Evolutionary conservation across 2,113 vertebrate genomes (phyloP).

Genomic region (Rhinoptilus africanus): DNA sequence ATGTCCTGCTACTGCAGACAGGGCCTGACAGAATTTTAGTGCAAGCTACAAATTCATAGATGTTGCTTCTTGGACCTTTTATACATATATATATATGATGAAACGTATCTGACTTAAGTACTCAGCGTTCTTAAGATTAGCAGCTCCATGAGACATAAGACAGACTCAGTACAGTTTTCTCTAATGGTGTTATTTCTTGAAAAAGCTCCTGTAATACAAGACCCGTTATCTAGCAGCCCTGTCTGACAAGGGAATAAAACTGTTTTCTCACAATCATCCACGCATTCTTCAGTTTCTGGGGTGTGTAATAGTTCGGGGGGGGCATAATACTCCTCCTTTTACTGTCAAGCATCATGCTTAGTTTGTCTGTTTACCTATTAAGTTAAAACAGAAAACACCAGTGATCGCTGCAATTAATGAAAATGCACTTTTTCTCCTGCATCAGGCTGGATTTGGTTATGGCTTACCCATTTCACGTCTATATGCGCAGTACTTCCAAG

Average conservation of each 20-base stretch:
- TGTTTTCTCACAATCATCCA: not conserved
- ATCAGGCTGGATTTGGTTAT: constrained; percentile 94
- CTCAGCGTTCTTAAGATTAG: not conserved
- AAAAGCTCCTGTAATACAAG: not conserved
- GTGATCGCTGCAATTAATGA: not conserved
- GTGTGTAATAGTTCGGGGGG: not conserved
- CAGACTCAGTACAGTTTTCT: not conserved
- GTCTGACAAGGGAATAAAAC: not conserved
- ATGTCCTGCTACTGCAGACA: not conserved
- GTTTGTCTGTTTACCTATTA: not conserved
- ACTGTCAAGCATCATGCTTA: not conserved
- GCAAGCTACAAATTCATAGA: not conserved
- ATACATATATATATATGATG: not conserved
- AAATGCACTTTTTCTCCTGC: not conserved
- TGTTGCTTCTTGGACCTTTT: not conserved
- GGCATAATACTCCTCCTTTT: not conserved
- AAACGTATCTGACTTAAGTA: not conserved
- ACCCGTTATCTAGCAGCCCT: not conserved
- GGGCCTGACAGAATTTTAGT: not conserved
- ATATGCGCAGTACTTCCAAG: constrained; percentile 96
- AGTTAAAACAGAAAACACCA: not conserved
- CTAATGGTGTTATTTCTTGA: not conserved
- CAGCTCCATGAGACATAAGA: not conserved
- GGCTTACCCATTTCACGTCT: constrained; percentile 95
- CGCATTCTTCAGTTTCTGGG: not conserved